These are phyloP conservation scores for Polydrusus pterygomalis DNA, from an alignment of 2,888 invertebrate species.

Conservation along the genomic window DNA sequence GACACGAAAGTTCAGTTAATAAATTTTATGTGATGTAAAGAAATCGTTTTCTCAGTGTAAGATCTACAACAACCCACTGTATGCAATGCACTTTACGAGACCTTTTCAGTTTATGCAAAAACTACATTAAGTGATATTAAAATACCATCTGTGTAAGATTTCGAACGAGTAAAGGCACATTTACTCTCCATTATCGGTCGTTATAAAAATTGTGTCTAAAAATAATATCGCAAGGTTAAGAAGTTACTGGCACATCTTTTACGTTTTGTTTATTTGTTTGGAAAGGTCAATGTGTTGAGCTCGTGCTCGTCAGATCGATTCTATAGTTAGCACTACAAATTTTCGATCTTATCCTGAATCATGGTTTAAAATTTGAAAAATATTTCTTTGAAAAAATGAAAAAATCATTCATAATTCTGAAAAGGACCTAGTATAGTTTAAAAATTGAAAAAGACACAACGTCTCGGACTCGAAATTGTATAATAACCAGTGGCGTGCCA, in stretches of 20 bases:
- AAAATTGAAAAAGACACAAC: too few relatives aligned
- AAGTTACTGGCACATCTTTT: conserved; percentile 61
- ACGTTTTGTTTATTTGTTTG: conserved; percentile 59
- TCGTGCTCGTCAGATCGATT: conserved; percentile 33
- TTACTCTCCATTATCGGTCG: conserved; percentile 60
- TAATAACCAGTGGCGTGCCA: too few relatives aligned
- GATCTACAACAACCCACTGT: neutral
- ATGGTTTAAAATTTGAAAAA: too few relatives aligned
- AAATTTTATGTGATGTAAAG: too few relatives aligned
- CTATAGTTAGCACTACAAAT: conserved; percentile 45
- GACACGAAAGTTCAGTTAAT: too few relatives aligned
- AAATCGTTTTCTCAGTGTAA: too few relatives aligned
- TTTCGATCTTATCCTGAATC: neutral
- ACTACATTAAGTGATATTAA: conserved; percentile 40
- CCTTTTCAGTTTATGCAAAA: conserved; percentile 19
- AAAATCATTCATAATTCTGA: too few relatives aligned
- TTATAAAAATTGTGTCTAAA: conserved; percentile 61
- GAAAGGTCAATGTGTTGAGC: conserved; percentile 56
- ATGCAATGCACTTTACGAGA: neutral
- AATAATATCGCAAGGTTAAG: conserved; percentile 61
- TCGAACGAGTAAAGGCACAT: conserved; percentile 54
- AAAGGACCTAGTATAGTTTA: too few relatives aligned
- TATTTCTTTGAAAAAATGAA: too few relatives aligned
- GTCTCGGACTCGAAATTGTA: too few relatives aligned
- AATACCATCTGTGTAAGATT: conserved; percentile 48